A percentile compares a stretch with the other conserved stretches of the same genome.
These are phyloP conservation scores for Zoanthus sociatus DNA, from an alignment of 92 coral and sea anemone species.

Conservation along the genomic window DNA sequence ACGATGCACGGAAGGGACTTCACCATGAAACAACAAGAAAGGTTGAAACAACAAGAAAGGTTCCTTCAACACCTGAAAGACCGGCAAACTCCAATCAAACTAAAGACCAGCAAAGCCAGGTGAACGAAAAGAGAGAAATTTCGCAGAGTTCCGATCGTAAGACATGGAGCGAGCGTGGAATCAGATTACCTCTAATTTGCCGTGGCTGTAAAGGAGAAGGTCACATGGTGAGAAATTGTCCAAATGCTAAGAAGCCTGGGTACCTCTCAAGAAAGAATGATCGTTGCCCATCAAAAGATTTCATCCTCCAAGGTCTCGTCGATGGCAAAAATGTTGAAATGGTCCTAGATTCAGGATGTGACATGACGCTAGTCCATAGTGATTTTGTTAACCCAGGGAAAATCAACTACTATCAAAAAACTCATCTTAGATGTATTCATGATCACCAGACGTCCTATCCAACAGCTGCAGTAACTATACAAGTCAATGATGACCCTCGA, in stretches of 20 bases:
- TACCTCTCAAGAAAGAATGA: slow-evolving; percentile 35
- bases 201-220: slow-evolving; percentile 29
- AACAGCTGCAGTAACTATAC: slow-evolving; percentile 49
- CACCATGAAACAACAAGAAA: not conserved
- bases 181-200: not conserved
- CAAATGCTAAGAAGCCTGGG: slow-evolving; percentile 20
- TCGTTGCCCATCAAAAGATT: slow-evolving; percentile 34
- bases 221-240: slow-evolving; percentile 37
- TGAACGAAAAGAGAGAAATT: not conserved
- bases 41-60: not conserved
- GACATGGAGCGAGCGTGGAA: slow-evolving; percentile 4
- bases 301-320: slow-evolving; percentile 31
- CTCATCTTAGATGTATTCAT: slow-evolving; percentile 51
- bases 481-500: slow-evolving; percentile 33
- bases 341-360: slow-evolving; percentile 49
- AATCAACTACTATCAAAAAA: slow-evolving; percentile 14
- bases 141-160: slow-evolving; percentile 2
- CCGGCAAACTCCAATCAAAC: not conserved
- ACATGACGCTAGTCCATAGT: slow-evolving; percentile 54
- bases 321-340: slow-evolving; percentile 42
- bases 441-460: slow-evolving; percentile 53
- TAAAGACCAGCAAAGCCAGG: slow-evolving; percentile 2
- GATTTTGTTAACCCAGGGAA: slow-evolving; percentile 45
- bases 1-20: slow-evolving; percentile 37
- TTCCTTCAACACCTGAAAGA: not conserved